Conservation (phyloP, 2,888 invertebrate species). For the Drosophila gaucha region DNA sequence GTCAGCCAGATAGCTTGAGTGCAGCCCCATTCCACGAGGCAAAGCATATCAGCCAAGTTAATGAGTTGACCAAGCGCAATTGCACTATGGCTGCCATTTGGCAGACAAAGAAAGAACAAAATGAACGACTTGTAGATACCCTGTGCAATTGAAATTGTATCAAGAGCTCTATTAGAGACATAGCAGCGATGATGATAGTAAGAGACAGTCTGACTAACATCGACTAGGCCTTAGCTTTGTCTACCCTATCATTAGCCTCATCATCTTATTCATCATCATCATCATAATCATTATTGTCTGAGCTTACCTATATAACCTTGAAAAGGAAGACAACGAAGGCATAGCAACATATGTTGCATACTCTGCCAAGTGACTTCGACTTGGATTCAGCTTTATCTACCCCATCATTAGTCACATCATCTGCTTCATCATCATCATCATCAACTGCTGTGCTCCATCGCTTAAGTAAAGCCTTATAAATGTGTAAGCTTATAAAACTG, state of each 20-base stretch:
- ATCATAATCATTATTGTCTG: not conserved
- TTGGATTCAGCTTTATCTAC: not conserved
- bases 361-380: not conserved
- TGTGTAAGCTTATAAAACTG: not conserved
- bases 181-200: not conserved
- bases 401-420: no score
- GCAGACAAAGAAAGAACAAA: not conserved
- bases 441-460: no score
- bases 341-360: not conserved
- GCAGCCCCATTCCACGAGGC: slow-evolving; percentile 4
- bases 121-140: slow-evolving; percentile 12
- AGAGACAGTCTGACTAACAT: not conserved
- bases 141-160: not conserved
- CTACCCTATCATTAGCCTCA: not conserved
- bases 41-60: slow-evolving; percentile 47
- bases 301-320: not conserved
- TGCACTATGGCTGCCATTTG: not conserved
- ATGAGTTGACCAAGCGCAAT: slow-evolving; percentile 34
- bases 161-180: not conserved
- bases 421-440: not conserved
- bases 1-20: not conserved
- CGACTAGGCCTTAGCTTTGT: not conserved
- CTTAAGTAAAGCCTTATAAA: not conserved
- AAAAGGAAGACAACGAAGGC: not conserved
- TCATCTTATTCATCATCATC: not conserved